These are phyloP conservation scores for Cichlasoma orientale DNA, from an alignment of 2,797 vertebrate genomes.

Conservation along the genomic window DNA sequence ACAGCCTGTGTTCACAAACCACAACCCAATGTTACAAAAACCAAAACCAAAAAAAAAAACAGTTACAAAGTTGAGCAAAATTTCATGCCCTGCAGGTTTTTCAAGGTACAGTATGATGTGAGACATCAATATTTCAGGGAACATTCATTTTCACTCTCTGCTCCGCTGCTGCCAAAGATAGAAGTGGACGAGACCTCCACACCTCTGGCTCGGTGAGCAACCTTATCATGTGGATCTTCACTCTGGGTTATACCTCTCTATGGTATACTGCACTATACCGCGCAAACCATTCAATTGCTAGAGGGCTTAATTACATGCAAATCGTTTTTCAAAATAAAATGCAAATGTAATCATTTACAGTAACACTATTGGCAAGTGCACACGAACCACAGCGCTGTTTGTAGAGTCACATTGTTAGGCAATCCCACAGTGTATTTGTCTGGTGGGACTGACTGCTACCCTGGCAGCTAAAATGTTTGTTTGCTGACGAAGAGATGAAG, in stretches of 20 bases:
- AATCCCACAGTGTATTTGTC: conserved; percentile 42
- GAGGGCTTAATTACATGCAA: not conserved
- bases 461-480: conserved; percentile 52
- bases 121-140: conserved; percentile 64
- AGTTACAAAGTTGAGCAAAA: conserved; percentile 40
- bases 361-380: not conserved
- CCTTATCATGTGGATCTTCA: not conserved
- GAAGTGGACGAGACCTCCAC: conserved; percentile 8
- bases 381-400: not conserved
- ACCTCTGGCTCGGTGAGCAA: conserved; percentile 19
- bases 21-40: not conserved
- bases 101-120: conserved; percentile 6
- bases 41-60: conserved; percentile 5
- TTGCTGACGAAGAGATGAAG: conserved; percentile 52
- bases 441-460: conserved; percentile 24
- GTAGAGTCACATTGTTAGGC: conserved; percentile 21
- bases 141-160: conserved; percentile 52
- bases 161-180: conserved; percentile 20
- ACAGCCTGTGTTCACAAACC: conserved; percentile 30
- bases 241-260: not conserved
- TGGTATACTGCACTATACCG: not conserved
- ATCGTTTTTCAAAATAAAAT: not conserved
- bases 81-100: conserved; percentile 31
- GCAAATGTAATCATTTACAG: conserved; percentile 4
- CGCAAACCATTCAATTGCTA: not conserved